Base-by-base conservation (phyloP, 2,113 vertebrate genomes). In the Thomomys bottae region DNA sequence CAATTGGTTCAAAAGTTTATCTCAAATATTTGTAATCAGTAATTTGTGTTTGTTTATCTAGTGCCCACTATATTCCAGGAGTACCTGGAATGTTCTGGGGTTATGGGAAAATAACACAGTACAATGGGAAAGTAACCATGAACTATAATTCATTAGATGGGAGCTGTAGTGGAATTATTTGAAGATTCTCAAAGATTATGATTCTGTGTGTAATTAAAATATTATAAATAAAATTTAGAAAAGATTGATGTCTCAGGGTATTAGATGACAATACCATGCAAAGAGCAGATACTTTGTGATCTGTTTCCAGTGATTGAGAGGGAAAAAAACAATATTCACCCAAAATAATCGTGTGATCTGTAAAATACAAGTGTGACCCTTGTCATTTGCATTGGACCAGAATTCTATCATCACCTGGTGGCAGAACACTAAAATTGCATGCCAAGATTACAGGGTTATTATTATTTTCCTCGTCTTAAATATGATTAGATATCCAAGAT, bases 1-100 rank as follows among this genome's bases (percentile, higher is more conserved):
- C 40, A 90, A 87, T 88, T 88, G n/a, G 32, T 88, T 94, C 24
- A 72, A 87, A 93, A 73, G 15, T 88, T 96, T 87, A 77, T 90
- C 88, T 73, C 54, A 96, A 94, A 77, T 90, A 93, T 87, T 94
- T 92, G 11, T 20, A 90, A 88, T 88, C 71, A 76, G 79, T 94
- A 82, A 81, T 88, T 88, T 90, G 59, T 85, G 45, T 80, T 75
- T 18, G 89, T 92, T 88, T 88, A 68, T 87, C 67, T 71, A 86
- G 83, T 75, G 64, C 23, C 64, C 76, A 45, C 45, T 85, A 36
- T 80, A 54, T 86, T 75, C 32, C 40, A 95, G 79, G n/a, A n/a
- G 61, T 89, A 71, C 45, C 81, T 89, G 20, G n/a, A n/a, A n/a
- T 2, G 0, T 90, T 66, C 82, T 94, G 49, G 66, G 6, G 26